These are phyloP conservation scores for Lophotriccus pileatus DNA, from an alignment of 2,797 vertebrate species.

Conservation along the genomic window DNA sequence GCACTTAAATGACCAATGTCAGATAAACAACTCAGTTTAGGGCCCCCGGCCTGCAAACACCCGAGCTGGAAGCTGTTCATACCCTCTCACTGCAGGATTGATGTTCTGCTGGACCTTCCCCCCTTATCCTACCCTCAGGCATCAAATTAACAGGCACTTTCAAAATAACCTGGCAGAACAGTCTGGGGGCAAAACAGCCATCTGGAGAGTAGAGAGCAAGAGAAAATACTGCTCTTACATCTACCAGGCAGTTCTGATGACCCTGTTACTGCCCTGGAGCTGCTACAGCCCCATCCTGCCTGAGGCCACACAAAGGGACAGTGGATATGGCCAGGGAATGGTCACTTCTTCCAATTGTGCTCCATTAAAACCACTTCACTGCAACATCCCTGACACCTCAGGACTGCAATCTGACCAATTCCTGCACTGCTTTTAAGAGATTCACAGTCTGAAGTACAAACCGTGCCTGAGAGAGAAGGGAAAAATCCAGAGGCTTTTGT, in stretches of 20 bases:
- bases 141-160: neutral
- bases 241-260: neutral
- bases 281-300: neutral
- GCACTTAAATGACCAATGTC: neutral
- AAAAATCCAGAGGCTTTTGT: neutral
- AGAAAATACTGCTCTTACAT: neutral
- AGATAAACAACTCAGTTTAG: accelerated
- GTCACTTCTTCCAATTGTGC: neutral
- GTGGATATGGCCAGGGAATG: accelerated
- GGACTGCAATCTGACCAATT: neutral
- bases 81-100: neutral
- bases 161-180: neutral
- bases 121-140: neutral
- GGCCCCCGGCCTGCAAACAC: neutral
- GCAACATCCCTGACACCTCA: neutral
- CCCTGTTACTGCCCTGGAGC: too few relatives aligned
- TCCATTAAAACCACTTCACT: neutral
- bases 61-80: neutral
- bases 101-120: accelerated
- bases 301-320: neutral
- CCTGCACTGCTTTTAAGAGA: neutral
- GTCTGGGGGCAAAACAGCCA: neutral
- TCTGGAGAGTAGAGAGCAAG: neutral
- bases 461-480: neutral
- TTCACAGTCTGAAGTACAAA: neutral